A percentile compares a stretch with the other conserved stretches of the same genome.
Conservation (phyloP, 2,113 vertebrate species). For the Entomyzon cyanotis region DNA sequence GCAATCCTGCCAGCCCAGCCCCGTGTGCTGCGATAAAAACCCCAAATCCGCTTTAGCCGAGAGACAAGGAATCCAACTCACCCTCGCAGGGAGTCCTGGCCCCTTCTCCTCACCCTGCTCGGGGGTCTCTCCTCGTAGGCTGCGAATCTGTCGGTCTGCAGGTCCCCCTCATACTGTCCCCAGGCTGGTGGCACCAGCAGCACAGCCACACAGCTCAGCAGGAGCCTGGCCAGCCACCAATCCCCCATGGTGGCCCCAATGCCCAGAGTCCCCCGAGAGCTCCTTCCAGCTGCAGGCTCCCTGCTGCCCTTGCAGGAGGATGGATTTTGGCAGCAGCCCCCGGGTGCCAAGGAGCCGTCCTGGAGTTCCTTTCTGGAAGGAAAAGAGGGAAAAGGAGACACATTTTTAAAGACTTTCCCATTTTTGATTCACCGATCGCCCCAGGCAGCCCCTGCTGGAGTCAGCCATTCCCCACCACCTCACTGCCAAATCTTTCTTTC, state of each 20-base stretch:
- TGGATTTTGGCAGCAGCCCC: neutral
- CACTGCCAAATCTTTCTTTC: neutral
- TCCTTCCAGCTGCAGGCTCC: neutral
- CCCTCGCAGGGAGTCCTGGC: slow-evolving; percentile 87
- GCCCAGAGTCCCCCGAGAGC: neutral
- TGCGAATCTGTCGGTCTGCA: slow-evolving; percentile 79
- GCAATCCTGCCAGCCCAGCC: neutral
- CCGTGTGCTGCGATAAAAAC: fast-evolving
- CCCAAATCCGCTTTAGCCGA: neutral
- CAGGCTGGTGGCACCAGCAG: slow-evolving; percentile 61
- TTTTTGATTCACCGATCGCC: neutral
- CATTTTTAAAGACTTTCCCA: fast-evolving
- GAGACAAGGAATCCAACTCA: slow-evolving; percentile 57
- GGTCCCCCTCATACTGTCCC: slow-evolving; percentile 73
- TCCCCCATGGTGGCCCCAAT: slow-evolving; percentile 70
- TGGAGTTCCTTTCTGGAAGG: neutral
- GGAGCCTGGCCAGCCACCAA: slow-evolving; percentile 75
- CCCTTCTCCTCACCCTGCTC: slow-evolving; percentile 82
- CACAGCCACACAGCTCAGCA: slow-evolving; percentile 83
- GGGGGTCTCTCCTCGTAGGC: slow-evolving; percentile 76
- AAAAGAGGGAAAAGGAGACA: neutral
- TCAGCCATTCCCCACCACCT: neutral
- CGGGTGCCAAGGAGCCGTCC: neutral
- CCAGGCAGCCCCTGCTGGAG: neutral
- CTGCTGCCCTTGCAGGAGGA: neutral